Conservation (phyloP, 35 echinoderm and acorn worm species). For the Apostichopus californicus region DNA sequence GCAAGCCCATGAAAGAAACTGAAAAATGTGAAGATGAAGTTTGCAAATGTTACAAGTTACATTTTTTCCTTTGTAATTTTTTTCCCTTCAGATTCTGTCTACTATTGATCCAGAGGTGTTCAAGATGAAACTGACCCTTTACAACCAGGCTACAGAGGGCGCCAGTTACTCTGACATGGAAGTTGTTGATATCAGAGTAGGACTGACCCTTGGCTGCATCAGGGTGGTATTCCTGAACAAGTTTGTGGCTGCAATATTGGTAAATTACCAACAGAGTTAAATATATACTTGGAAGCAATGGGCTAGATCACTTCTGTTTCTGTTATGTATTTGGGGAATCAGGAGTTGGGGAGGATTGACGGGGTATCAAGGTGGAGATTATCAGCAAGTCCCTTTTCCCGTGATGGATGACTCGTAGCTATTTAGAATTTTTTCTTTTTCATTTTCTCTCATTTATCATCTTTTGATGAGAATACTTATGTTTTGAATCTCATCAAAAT, state of each 20-base stretch:
- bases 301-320: no score
- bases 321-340: no score
- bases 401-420: no score
- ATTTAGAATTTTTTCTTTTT: not conserved
- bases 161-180: conserved; percentile 91
- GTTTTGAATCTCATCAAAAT: not conserved
- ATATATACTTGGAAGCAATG: no score
- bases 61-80: not conserved
- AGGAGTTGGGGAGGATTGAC: no score
- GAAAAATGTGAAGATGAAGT: no score
- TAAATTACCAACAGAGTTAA: conserved; percentile 20
- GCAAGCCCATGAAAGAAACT: no score
- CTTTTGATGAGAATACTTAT: no score
- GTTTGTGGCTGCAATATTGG: conserved; percentile 87
- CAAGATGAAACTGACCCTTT: conserved; percentile 82
- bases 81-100: conserved; percentile 76
- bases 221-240: conserved; percentile 95
- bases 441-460: no score
- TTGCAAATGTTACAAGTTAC: no score
- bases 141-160: conserved; percentile 88
- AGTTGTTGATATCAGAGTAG: conserved; percentile 87
- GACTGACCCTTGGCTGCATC: conserved; percentile 77
- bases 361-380: no score
- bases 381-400: no score
- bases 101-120: conserved; percentile 86